These are phyloP conservation scores for Mellivora capensis DNA, from an alignment of 2,113 vertebrate genomes.

Conservation along the genomic window DNA sequence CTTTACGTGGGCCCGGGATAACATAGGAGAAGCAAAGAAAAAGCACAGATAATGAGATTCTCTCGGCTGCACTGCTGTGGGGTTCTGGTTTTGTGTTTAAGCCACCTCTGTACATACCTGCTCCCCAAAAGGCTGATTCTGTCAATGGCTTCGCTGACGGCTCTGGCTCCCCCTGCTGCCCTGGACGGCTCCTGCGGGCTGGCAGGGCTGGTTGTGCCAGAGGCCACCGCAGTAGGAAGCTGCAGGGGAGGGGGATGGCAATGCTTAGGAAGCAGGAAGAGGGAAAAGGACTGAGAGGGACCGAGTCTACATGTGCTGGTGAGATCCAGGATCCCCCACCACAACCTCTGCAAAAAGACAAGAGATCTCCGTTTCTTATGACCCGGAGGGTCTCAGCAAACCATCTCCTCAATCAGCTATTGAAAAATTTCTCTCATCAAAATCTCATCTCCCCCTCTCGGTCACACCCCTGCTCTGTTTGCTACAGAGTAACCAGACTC, in stretches of 20 bases:
- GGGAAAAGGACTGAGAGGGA: not conserved
- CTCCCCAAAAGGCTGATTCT: constrained; percentile 85
- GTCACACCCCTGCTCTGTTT: not conserved
- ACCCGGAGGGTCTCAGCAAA: not conserved
- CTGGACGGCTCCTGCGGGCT: constrained; percentile 37
- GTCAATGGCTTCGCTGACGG: constrained; percentile 83
- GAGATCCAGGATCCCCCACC: not conserved
- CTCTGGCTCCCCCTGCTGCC: constrained; percentile 73
- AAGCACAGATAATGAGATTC: not conserved
- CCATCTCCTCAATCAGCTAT: not conserved
- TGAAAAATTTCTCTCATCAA: not conserved
- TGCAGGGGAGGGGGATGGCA: constrained; percentile 64
- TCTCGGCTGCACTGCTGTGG: not conserved
- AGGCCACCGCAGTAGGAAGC: not conserved
- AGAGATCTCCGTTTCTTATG: not conserved
- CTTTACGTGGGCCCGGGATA: not conserved
- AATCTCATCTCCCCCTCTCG: not conserved
- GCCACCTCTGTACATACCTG: constrained; percentile 81
- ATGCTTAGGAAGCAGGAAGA: not conserved
- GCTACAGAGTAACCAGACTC: not conserved
- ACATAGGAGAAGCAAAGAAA: not conserved
- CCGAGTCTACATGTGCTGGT: not conserved
- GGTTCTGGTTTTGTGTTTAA: not conserved
- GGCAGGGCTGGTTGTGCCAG: not conserved
- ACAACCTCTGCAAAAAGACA: not conserved